These are phyloP conservation scores for Nemurella pictetii DNA, from an alignment of 2,888 invertebrate species.

Conservation along the genomic window DNA sequence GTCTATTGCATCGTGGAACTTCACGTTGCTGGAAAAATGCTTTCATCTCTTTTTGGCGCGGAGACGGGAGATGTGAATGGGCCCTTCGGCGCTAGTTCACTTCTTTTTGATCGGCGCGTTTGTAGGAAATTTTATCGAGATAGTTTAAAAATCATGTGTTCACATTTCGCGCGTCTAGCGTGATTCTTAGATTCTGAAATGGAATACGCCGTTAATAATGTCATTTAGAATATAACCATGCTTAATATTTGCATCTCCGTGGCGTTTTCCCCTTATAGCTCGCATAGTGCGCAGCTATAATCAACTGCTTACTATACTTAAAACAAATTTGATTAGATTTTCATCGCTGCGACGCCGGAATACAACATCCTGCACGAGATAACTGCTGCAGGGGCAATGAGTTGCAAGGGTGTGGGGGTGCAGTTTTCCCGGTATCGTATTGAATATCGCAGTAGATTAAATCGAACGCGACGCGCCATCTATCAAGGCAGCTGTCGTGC, in stretches of 20 bases:
- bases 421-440: not conserved
- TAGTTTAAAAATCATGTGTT: not conserved
- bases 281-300: not conserved
- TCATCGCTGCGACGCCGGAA: not conserved
- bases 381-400: not conserved
- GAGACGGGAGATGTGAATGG: not conserved
- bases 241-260: not conserved
- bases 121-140: not conserved
- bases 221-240: not conserved
- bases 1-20: not conserved
- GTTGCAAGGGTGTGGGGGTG: not conserved
- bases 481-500: conserved; percentile 8
- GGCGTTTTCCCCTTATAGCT: not conserved
- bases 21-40: not conserved
- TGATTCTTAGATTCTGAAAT: too few relatives aligned
- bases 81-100: not conserved
- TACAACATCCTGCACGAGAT: not conserved
- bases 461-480: not conserved
- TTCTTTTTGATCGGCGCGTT: not conserved
- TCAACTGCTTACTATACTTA: not conserved
- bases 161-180: not conserved
- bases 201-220: too few relatives aligned
- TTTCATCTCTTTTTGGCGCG: not conserved
- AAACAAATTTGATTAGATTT: not conserved
- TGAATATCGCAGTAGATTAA: not conserved